These are phyloP conservation scores for Mustelus asterias DNA, from an alignment of 2,113 vertebrate species.

Conservation along the genomic window DNA sequence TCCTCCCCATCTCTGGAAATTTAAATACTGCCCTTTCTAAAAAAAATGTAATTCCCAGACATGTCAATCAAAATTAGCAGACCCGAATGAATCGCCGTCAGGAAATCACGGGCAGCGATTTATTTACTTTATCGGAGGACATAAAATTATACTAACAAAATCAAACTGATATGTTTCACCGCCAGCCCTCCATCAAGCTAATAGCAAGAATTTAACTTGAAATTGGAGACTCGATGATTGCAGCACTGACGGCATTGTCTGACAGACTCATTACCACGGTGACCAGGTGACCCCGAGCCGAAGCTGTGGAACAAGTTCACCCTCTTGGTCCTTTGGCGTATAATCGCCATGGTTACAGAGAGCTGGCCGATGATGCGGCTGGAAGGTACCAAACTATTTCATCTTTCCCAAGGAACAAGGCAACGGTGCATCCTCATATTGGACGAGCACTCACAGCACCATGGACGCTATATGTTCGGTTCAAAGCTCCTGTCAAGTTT, in stretches of 20 bases:
- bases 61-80: neutral
- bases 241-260: neutral
- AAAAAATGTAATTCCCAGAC: neutral
- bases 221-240: neutral
- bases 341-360: constrained; percentile 21
- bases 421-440: neutral
- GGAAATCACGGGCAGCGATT: constrained; percentile 2
- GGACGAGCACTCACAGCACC: neutral
- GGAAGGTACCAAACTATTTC: neutral
- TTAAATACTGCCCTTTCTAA: neutral
- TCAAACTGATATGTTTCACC: neutral
- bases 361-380: neutral
- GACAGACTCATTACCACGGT: constrained; percentile 1
- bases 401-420: neutral
- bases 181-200: neutral
- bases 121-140: neutral
- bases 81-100: neutral
- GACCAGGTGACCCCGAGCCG: neutral
- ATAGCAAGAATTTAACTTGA: constrained; percentile 21
- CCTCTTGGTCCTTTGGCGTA: constrained; percentile 10
- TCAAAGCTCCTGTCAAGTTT: neutral
- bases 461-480: neutral
- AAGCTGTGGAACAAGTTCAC: neutral
- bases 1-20: neutral
- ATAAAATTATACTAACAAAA: constrained; percentile 4